phyloP scores from a whole-genome alignment of 2,113 vertebrate genomes.

The Lethenteron reissneri region DNA sequence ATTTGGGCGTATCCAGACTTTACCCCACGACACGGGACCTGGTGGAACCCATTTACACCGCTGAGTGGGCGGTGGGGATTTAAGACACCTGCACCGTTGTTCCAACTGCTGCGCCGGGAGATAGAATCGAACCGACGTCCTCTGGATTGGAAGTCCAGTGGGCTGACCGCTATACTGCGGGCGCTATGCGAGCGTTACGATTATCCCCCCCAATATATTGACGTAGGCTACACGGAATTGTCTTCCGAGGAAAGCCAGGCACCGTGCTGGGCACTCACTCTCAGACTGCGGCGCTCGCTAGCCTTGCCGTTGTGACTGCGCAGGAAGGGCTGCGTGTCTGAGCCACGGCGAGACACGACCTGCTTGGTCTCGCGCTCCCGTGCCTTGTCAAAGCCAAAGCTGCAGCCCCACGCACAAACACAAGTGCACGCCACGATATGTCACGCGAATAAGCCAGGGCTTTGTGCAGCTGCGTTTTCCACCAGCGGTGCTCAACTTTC shows the following conservation, averaged over 20 bases:
- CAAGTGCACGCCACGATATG: no score
- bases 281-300: not conserved
- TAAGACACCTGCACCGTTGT: not conserved
- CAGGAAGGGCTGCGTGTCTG: conserved; percentile 6
- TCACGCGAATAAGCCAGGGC: no score
- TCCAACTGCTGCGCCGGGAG: not conserved
- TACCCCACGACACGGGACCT: no score
- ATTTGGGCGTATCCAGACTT: no score
- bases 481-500: no score
- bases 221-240: not conserved
- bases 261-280: not conserved
- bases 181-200: no score
- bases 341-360: not conserved
- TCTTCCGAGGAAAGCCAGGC: not conserved
- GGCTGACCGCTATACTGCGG: not conserved
- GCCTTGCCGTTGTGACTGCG: not conserved
- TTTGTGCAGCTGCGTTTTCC: no score
- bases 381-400: not conserved
- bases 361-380: not conserved
- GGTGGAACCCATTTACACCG: no score
- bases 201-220: not conserved
- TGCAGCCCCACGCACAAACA: no score
- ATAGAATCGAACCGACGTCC: not conserved
- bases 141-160: not conserved
- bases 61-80: no score